Evolutionary conservation across 37 sponge, comb jelly and placozoan genomes (phyloP), one percentile per base, ranked within the genome.

Genomic region (Cladorhizidae sp.): DNA sequence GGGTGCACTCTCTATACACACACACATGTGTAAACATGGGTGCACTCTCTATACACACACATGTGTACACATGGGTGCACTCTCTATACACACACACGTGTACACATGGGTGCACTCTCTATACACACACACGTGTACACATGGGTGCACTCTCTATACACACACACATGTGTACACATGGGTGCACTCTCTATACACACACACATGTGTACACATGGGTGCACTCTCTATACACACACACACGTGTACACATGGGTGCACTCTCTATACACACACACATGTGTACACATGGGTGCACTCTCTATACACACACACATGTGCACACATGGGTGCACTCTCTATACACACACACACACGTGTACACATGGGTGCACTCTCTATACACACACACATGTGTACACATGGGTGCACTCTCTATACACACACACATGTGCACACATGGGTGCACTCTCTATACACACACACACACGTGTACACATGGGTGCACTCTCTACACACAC

Each of bases 241-340:
- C 75, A 74, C 18, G 8, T 21, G 25, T 32, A 50, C 1, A 74
- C 54, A 74, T 50, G n/a, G 26, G 2, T 25, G 21, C 73, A 72
- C n/a, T n/a, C n/a, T n/a, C n/a, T n/a, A 45, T 9, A 9, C 9
- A 45, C 9, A 45, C 9, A 45, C 20, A 51, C 75, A 74, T 31
- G 8, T 21, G 25, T 32, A 50, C 1, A 74, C 54, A 74, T 50
- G n/a, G 26, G 2, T 25, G 21, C 73, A 72, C n/a, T n/a, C n/a
- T n/a, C n/a, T n/a, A 45, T 9, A 9, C 9, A 45, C 9, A 45
- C 9, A 45, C 20, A 51, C 75, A 74, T 31, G 8, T 21, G 25
- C 56, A 50, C 1, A 74, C 54, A 74, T 50, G n/a, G 26, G 2
- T 25, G 21, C 73, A 72, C n/a, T n/a, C n/a, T n/a, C n/a, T n/a